Conservation (phyloP, 2,797 vertebrate species). For the Falco cherrug region DNA sequence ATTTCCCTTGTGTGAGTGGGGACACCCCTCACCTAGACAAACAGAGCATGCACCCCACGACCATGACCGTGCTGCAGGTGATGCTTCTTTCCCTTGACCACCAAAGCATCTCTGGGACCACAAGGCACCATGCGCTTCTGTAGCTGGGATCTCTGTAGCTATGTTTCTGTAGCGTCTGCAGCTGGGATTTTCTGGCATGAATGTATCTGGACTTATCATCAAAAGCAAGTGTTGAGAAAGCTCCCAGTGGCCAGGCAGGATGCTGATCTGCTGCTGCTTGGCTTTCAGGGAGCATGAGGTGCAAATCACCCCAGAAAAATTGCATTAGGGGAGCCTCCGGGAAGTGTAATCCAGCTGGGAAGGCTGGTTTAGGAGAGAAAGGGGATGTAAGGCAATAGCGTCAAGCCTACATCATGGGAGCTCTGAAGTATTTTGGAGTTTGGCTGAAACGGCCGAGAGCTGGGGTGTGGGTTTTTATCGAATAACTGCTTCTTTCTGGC, state of each 20-base stretch:
- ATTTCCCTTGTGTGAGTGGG: neutral
- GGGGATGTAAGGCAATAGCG: neutral
- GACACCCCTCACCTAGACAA: too few relatives aligned
- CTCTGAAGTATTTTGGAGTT: neutral
- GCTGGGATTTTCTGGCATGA: neutral
- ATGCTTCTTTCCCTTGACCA: neutral
- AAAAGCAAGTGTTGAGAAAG: neutral
- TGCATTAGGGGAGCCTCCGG: neutral
- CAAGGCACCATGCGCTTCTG: accelerated
- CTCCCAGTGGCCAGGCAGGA: neutral
- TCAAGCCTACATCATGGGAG: neutral
- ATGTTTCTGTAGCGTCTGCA: neutral
- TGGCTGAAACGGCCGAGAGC: neutral
- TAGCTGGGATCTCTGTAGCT: too few relatives aligned
- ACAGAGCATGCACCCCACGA: neutral
- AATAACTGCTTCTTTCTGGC: neutral
- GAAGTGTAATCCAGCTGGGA: neutral
- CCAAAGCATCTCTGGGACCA: neutral
- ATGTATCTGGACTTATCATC: neutral
- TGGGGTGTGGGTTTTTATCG: neutral
- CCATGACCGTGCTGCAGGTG: neutral
- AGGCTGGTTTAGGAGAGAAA: neutral
- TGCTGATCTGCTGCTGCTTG: neutral
- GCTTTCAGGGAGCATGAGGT: neutral
- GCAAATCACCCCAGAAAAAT: neutral